These are phyloP conservation scores for Lagorchestes hirsutus DNA, from an alignment of 2,797 vertebrate species.

Conservation along the genomic window DNA sequence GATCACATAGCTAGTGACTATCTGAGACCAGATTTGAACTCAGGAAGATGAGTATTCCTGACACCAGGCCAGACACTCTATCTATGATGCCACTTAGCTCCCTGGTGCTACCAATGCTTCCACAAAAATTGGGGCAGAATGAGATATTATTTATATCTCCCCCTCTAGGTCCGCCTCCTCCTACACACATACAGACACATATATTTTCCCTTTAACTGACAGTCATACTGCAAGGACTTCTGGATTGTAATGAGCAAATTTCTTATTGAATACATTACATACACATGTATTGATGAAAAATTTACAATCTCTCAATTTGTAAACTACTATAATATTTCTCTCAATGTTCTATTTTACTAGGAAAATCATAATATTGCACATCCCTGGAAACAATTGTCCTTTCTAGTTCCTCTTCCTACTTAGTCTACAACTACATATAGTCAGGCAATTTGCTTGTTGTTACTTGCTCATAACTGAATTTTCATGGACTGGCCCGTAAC, in stretches of 20 bases:
- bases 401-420: not conserved
- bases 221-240: not conserved
- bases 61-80: not conserved
- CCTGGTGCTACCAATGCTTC: not conserved
- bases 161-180: not conserved
- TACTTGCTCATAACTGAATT: conserved; percentile 29
- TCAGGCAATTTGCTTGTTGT: not conserved
- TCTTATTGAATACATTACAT: not conserved
- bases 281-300: not conserved
- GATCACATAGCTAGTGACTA: not conserved
- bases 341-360: not conserved
- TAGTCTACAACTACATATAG: not conserved
- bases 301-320: not conserved
- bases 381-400: not conserved
- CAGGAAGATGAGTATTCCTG: not conserved
- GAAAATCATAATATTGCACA: not conserved
- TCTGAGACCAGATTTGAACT: not conserved
- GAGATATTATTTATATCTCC: not conserved
- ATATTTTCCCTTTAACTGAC: not conserved
- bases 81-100: not conserved
- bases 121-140: not conserved
- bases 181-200: too few species aligned
- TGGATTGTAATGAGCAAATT: not conserved
- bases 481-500: not conserved
- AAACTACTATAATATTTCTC: not conserved